phyloP scores from a whole-genome alignment of 2,888 invertebrate species.

The Perdita meconis region DNA sequence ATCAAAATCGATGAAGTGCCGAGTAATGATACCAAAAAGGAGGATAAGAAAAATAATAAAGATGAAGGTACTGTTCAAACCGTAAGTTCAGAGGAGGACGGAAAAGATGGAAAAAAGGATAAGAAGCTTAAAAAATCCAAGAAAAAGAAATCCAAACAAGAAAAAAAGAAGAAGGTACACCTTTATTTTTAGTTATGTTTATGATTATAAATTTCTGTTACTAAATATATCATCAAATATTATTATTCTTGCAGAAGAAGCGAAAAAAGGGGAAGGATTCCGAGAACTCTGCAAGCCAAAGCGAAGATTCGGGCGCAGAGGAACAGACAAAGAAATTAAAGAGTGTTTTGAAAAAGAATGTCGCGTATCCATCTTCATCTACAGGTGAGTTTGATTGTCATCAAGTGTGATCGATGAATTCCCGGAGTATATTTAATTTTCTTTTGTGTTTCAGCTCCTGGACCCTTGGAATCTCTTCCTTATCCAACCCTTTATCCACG shows the following conservation, averaged over 20 bases:
- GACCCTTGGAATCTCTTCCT: constrained; percentile 66
- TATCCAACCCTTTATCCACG: constrained; percentile 76
- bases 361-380: constrained; percentile 65
- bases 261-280: constrained; percentile 75
- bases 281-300: constrained; percentile 55
- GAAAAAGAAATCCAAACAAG: constrained; percentile 71
- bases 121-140: constrained; percentile 78
- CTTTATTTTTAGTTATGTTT: not conserved
- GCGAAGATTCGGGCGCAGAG: constrained; percentile 70
- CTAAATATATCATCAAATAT: too few relatives aligned
- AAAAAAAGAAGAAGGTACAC: constrained; percentile 73
- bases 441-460: constrained; percentile 48
- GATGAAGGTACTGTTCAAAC: constrained; percentile 66
- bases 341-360: constrained; percentile 73
- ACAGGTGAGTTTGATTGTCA: constrained; percentile 50
- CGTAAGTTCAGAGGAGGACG: constrained; percentile 71
- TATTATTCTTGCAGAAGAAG: constrained; percentile 71
- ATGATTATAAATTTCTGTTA: not conserved
- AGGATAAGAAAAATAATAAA: constrained; percentile 65
- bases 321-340: constrained; percentile 76
- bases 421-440: not conserved
- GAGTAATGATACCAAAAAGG: constrained; percentile 77
- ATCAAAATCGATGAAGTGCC: constrained; percentile 82
- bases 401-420: not conserved
- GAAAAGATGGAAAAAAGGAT: constrained; percentile 76